These are phyloP conservation scores for Drosophila mulleri DNA, from an alignment of 2,888 invertebrate species.

Conservation along the genomic window DNA sequence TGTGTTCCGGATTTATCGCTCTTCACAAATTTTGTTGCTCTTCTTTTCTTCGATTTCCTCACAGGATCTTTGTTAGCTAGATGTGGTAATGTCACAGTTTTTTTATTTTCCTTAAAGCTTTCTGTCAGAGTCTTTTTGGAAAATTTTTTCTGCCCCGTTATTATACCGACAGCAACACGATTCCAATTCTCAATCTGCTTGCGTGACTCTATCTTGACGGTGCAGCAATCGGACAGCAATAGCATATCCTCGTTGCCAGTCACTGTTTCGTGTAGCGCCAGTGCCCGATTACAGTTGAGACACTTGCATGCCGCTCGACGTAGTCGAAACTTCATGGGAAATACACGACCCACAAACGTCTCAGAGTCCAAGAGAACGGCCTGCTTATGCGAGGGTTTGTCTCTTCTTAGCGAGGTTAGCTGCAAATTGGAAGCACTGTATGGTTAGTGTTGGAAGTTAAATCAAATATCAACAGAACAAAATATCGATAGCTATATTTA, in stretches of 20 bases:
- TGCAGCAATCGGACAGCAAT: constrained; percentile 56
- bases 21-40: not conserved
- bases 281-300: constrained; percentile 29
- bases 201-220: constrained; percentile 42
- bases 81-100: not conserved
- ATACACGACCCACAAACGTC: constrained; percentile 53
- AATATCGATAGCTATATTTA: not conserved
- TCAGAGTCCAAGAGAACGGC: constrained; percentile 28
- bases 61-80: not conserved
- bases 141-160: constrained; percentile 36
- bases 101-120: not conserved
- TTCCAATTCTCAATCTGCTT: constrained; percentile 53
- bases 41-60: not conserved
- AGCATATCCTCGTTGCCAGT: constrained; percentile 42
- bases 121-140: constrained; percentile 20
- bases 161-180: constrained; percentile 45
- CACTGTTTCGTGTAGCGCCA: constrained; percentile 39
- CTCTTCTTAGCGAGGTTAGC: not conserved
- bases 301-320: constrained; percentile 32
- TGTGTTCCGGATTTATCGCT: constrained; percentile 1
- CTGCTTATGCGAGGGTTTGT: constrained; percentile 40
- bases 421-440: not conserved
- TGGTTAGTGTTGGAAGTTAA: no score
- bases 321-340: constrained; percentile 51
- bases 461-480: no score